A percentile compares a stretch with the other conserved stretches of the same genome.
phyloP scores from a whole-genome alignment of 2,888 invertebrate genomes.

The Troglohyphantes excavatus region DNA sequence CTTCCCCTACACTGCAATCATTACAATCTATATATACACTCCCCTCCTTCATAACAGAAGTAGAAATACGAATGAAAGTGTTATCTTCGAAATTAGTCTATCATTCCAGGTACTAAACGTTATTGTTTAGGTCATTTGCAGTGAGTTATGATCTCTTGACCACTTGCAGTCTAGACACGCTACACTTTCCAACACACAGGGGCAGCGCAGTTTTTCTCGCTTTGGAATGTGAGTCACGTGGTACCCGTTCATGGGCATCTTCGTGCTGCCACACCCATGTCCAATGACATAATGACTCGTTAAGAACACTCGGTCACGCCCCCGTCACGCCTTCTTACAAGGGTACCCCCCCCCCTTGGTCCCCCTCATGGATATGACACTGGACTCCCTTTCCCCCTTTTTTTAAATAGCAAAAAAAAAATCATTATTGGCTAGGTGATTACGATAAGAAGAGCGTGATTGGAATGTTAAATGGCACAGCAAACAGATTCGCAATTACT shows the following conservation, averaged over 20 bases:
- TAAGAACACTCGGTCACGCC: slow-evolving; percentile 71
- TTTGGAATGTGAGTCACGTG: slow-evolving; percentile 74
- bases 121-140: slow-evolving; percentile 41
- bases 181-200: slow-evolving; percentile 43
- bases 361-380: not conserved
- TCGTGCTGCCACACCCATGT: slow-evolving; percentile 74
- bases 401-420: not conserved
- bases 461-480: slow-evolving; percentile 41
- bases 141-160: slow-evolving; percentile 45
- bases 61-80: not conserved
- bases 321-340: slow-evolving; percentile 73
- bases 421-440: slow-evolving; percentile 60
- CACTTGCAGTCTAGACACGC: slow-evolving; percentile 38
- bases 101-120: slow-evolving; percentile 33
- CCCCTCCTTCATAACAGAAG: not conserved
- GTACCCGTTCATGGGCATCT: slow-evolving; percentile 60
- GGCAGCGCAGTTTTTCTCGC: slow-evolving; percentile 7
- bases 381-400: slow-evolving; percentile 2
- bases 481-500: slow-evolving; percentile 10
- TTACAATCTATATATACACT: not conserved
- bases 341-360: slow-evolving; percentile 17
- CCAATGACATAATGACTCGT: slow-evolving; percentile 78
- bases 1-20: not conserved
- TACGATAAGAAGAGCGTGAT: slow-evolving; percentile 65
- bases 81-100: slow-evolving; percentile 6